Percentiles rank a stretch among this genome's conserved stretches.
phyloP scores from a whole-genome alignment of 2,797 vertebrate species.

The Tarsius wallacei region DNA sequence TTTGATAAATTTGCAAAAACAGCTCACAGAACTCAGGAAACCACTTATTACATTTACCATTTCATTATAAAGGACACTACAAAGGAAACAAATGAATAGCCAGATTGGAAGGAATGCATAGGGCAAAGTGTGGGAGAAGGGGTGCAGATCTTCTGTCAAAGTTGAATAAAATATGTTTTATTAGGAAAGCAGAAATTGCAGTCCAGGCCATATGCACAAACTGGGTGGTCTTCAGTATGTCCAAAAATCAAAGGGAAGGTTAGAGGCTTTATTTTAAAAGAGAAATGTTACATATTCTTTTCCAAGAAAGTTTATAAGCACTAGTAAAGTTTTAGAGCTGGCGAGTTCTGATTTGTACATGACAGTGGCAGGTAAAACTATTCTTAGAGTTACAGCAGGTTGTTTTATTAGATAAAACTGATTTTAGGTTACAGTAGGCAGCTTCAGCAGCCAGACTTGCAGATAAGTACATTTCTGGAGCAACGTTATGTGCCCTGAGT shows the following conservation, averaged over 20 bases:
- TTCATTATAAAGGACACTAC: background rate
- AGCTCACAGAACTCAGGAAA: background rate
- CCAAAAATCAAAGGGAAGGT: background rate
- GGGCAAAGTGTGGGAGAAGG: background rate
- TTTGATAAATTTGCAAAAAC: too few species aligned
- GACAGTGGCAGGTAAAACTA: too few species aligned
- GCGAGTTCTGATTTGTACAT: too few species aligned
- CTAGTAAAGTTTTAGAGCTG: too few species aligned
- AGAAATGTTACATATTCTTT: background rate
- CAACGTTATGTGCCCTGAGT: background rate
- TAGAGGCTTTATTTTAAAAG: background rate
- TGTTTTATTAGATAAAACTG: too few species aligned
- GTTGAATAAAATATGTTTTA: background rate
- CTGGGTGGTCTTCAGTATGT: background rate
- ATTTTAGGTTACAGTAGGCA: too few species aligned
- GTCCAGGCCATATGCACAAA: background rate
- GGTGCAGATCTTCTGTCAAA: background rate
- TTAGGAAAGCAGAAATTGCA: background rate
- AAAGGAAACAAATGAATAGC: background rate
- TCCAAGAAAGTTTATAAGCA: too few species aligned
- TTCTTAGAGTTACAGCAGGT: too few species aligned
- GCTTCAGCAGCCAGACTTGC: too few species aligned
- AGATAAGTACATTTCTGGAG: background rate
- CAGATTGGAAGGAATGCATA: background rate
- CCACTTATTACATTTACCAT: background rate